phyloP scores from a whole-genome alignment of 1,140 invertebrate species.

The Pissodes strobi region DNA sequence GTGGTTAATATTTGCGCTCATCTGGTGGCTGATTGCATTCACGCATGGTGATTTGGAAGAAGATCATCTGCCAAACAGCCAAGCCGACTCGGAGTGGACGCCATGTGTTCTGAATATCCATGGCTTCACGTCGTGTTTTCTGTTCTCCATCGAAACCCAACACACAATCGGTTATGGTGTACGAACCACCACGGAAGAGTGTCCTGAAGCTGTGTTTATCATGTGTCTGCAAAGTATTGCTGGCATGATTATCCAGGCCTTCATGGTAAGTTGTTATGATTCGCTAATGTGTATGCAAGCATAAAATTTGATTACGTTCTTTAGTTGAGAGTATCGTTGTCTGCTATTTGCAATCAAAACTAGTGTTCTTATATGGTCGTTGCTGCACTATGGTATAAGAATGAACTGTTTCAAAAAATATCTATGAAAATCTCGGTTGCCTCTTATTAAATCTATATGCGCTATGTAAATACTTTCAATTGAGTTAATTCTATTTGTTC shows the following conservation, averaged over 20 bases:
- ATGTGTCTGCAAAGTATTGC: slow-evolving; percentile 97
- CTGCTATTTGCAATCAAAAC: too few species aligned
- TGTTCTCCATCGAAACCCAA: slow-evolving; percentile 93
- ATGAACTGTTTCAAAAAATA: too few species aligned
- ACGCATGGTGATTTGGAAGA: slow-evolving; percentile 89
- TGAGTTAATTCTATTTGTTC: slow-evolving; percentile 51
- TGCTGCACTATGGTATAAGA: too few species aligned
- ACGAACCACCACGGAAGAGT: slow-evolving; percentile 88
- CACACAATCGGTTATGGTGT: slow-evolving; percentile 82
- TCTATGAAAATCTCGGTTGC: too few species aligned
- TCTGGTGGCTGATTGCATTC: slow-evolving; percentile 94
- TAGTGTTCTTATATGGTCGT: not conserved
- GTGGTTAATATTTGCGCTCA: slow-evolving; percentile 89
- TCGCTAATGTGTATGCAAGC: too few species aligned
- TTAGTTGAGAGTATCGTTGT: too few species aligned
- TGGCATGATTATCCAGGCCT: slow-evolving; percentile 80
- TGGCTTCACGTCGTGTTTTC: slow-evolving; percentile 84
- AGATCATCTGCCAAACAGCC: slow-evolving; percentile 68
- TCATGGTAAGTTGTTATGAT: slow-evolving; percentile 66
- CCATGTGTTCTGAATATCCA: slow-evolving; percentile 84
- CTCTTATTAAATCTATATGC: too few species aligned
- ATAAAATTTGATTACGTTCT: too few species aligned
- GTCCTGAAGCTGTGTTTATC: slow-evolving; percentile 93
- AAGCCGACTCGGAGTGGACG: slow-evolving; percentile 72
- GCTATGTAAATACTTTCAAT: too few species aligned